These are phyloP conservation scores for Trachelus tabidus DNA, from an alignment of 2,888 invertebrate genomes.

Conservation along the genomic window DNA sequence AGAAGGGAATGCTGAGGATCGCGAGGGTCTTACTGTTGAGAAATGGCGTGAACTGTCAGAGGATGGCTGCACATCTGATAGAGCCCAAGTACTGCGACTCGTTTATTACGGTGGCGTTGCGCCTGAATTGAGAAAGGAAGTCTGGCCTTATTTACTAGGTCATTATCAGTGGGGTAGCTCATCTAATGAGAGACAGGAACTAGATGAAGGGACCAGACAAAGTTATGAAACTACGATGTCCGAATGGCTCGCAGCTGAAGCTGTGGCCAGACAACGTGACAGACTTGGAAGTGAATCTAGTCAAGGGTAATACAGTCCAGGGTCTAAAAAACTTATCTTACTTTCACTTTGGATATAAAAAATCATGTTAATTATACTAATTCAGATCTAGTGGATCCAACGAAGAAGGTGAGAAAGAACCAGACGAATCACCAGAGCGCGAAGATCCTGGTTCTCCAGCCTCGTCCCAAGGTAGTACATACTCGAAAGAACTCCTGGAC, in stretches of 20 bases:
- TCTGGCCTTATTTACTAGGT: slow-evolving; percentile 91
- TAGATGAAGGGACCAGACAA: slow-evolving; percentile 76
- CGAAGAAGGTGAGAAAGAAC: slow-evolving; percentile 63
- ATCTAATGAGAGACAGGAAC: slow-evolving; percentile 73
- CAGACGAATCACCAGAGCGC: slow-evolving; percentile 39
- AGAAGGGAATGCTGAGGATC: slow-evolving; percentile 71
- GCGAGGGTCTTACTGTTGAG: slow-evolving; percentile 78
- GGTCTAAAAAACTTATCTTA: neutral
- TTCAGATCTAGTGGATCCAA: slow-evolving; percentile 54
- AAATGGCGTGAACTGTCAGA: slow-evolving; percentile 78
- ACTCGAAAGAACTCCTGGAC: slow-evolving; percentile 82
- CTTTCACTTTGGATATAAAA: neutral
- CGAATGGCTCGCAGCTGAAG: slow-evolving; percentile 95
- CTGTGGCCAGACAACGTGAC: slow-evolving; percentile 86
- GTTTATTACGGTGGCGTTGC: slow-evolving; percentile 91
- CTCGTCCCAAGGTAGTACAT: slow-evolving; percentile 91
- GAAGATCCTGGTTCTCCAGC: slow-evolving; percentile 77
- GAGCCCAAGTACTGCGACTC: slow-evolving; percentile 81
- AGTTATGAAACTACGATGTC: slow-evolving; percentile 92
- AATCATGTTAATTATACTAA: slow-evolving; percentile 26
- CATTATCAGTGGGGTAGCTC: slow-evolving; percentile 83
- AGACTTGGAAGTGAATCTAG: slow-evolving; percentile 44
- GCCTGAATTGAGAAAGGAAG: slow-evolving; percentile 78
- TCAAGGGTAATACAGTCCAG: slow-evolving; percentile 7
- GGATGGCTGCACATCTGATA: slow-evolving; percentile 73